A percentile compares a stretch with the other conserved stretches of the same genome.
Conservation (phyloP, 2,888 invertebrate genomes). For the Meganola albula region DNA sequence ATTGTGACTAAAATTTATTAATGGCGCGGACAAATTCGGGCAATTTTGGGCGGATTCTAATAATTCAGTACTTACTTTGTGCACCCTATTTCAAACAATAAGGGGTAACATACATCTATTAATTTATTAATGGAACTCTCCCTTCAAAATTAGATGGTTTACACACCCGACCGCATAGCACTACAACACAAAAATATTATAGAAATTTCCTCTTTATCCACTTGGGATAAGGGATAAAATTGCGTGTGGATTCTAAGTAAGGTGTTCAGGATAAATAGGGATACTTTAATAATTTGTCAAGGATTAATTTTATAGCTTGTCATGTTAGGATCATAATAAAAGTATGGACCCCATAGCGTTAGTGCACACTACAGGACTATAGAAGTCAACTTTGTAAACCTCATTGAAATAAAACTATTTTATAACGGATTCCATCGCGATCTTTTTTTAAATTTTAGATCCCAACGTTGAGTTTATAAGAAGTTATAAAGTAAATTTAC, state of each 20-base stretch:
- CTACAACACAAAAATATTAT: not conserved
- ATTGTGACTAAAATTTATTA: too few species aligned
- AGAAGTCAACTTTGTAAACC: too few species aligned
- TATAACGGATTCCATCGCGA: too few species aligned
- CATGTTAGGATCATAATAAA: conserved; percentile 22
- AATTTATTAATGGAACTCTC: conserved; percentile 33
- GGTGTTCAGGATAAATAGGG: conserved; percentile 19
- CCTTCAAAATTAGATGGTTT: conserved; percentile 18
- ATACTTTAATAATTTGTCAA: conserved; percentile 29
- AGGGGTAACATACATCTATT: conserved; percentile 29
- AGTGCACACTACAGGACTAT: too few species aligned
- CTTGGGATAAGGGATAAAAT: conserved; percentile 4
- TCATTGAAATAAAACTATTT: too few species aligned
- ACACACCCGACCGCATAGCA: conserved; percentile 3
- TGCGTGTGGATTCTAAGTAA: not conserved
- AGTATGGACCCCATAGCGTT: conserved; percentile 13
- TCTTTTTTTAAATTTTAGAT: too few species aligned
- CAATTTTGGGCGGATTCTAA: too few species aligned
- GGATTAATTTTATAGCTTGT: conserved; percentile 33
- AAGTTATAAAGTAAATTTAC: too few species aligned
- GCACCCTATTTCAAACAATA: too few species aligned
- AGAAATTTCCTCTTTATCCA: conserved; percentile 2
- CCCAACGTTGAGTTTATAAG: too few species aligned
- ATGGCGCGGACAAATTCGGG: too few species aligned
- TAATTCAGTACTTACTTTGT: too few species aligned